A percentile compares a stretch with the other conserved stretches of the same genome.
Evolutionary conservation across 2,797 vertebrate species (phyloP).

Genomic region (Chloroceryle inda): DNA sequence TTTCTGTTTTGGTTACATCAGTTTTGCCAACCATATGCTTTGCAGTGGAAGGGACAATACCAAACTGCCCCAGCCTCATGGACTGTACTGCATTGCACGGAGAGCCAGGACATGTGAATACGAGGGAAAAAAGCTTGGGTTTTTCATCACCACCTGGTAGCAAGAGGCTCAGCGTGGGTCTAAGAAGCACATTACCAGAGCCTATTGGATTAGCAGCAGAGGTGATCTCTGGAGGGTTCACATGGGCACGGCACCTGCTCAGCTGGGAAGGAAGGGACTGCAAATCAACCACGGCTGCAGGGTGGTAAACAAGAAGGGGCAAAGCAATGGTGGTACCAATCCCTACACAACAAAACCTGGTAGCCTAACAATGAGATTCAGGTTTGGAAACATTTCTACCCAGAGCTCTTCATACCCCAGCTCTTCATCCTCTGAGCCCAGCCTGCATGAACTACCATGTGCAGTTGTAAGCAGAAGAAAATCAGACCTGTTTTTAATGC

Average conservation of each 20-base stretch:
- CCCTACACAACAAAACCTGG: not conserved
- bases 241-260: not conserved
- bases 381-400: not conserved
- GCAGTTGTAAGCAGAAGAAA: not conserved
- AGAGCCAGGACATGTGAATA: not conserved
- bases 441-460: fast-evolving
- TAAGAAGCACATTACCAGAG: not conserved
- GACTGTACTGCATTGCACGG: not conserved
- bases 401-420: not conserved
- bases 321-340: not conserved
- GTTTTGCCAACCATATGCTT: slow-evolving; percentile 49
- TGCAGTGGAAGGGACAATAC: slow-evolving; percentile 38
- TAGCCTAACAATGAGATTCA: not conserved
- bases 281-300: not conserved
- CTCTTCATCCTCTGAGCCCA: not conserved
- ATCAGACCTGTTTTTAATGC: not conserved
- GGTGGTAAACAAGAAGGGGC: not conserved
- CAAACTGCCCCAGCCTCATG: slow-evolving; percentile 36
- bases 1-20: not conserved
- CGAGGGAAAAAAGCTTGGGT: not conserved
- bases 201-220: slow-evolving; percentile 30
- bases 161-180: not conserved
- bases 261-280: not conserved
- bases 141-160: not conserved
- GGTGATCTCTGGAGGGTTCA: slow-evolving; percentile 14